Conservation (phyloP, 2,888 invertebrate genomes). For the Scaptomyza parva region DNA sequence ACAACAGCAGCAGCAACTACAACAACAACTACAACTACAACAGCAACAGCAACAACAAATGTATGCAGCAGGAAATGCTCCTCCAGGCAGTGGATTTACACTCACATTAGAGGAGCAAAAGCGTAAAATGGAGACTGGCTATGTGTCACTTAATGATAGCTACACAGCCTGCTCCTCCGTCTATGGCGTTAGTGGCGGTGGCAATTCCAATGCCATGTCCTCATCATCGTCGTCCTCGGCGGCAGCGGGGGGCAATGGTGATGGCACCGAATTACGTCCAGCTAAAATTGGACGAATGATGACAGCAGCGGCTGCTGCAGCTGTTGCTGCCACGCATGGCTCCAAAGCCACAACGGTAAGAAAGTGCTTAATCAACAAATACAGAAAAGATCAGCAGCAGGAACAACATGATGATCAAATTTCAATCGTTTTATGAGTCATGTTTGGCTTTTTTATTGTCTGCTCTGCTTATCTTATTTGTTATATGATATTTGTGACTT, state of each 20-base stretch:
- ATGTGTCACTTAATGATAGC: constrained; percentile 74
- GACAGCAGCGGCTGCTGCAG: constrained; percentile 40
- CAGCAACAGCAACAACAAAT: constrained; percentile 15
- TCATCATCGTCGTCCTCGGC: constrained; percentile 18
- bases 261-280: constrained; percentile 45
- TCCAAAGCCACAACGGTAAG: constrained; percentile 66
- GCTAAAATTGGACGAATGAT: constrained; percentile 64
- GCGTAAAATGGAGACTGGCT: constrained; percentile 79
- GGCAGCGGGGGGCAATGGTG: constrained; percentile 7
- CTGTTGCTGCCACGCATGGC: constrained; percentile 37
- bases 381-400: neutral
- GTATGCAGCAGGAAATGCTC: constrained; percentile 28
- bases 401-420: neutral
- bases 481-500: neutral
- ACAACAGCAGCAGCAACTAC: constrained; percentile 37
- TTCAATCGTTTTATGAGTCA: too few species aligned
- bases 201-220: constrained; percentile 33
- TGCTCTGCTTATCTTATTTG: too few species aligned
- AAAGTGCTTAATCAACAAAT: constrained; percentile 38
- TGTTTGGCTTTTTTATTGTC: too few species aligned
- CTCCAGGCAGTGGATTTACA: constrained; percentile 27
- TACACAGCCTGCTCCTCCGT: constrained; percentile 69
- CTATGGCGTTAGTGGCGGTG: constrained; percentile 49
- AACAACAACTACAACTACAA: constrained; percentile 5
- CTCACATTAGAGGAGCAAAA: constrained; percentile 47